Evolutionary conservation across 2,888 invertebrate genomes (phyloP), one percentile per base, ranked within the genome.

Genomic region (Leucophenga maculata): DNA sequence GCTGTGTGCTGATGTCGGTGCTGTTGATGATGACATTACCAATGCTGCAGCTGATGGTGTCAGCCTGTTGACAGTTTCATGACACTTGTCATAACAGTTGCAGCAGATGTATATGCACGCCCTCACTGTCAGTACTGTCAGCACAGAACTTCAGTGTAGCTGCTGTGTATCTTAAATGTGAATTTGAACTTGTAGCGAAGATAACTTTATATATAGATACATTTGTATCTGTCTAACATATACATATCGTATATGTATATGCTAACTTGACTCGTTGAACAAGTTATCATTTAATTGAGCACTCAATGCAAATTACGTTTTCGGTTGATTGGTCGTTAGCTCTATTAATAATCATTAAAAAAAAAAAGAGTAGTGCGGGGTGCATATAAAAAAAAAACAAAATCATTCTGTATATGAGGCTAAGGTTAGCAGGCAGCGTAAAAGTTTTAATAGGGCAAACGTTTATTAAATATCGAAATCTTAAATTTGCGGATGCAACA

Each of bases 21-120:
- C n/a, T 59, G 59, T n/a, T 59, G 32, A 55, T 55, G 55, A 22
- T 55, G 55, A 55, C 39, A 11, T 39, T 39, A 8, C 39, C 39
- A 8, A 6, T 55, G 26, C 26, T 4, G 26, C 26, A 26, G 4
- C 26, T 26, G 16, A 60, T 39, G 60, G 1, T 62, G 62, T 62
- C 62, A 8, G 46, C 16, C 4, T 72, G 80, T 77, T 83, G 80
- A 80, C 82, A 80, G 83, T 71, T 78, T 67, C 68, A 75, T 73
- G 80, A 74, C 83, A 83, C 83, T 82, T 83, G 80, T 83, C 80
- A 83, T 72, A 80, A 78, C 75, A 77, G 39, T 6, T 1, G 50
- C 64, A 8, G 31, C 59, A 32, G 70, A 32, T 32, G 59, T 32
- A 11, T n/a, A 26, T 26, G n/a, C 14, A 46, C 14, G 14, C 13